A percentile compares a stretch with the other conserved stretches of the same genome.
Conservation (phyloP, 2,888 invertebrate species). For the Andrena chrysosceles region DNA sequence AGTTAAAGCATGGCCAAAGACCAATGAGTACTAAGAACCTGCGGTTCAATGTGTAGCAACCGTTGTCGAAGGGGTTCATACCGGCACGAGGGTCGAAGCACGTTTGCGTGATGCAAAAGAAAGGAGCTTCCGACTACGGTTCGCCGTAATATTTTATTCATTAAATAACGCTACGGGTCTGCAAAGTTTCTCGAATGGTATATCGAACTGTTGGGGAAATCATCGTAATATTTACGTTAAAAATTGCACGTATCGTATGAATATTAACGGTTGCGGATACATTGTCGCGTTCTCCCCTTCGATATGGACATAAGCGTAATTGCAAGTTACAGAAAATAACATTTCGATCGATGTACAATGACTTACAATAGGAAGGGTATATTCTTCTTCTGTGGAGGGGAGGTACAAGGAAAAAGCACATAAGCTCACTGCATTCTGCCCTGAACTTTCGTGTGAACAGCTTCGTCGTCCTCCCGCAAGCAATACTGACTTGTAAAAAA, state of each 20-base stretch:
- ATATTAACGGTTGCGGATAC: neutral
- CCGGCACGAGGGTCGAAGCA: neutral
- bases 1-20: neutral
- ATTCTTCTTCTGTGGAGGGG: neutral
- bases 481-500: neutral
- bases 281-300: neutral
- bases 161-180: neutral
- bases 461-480: neutral
- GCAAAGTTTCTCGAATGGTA: neutral
- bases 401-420: neutral
- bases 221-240: neutral
- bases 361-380: neutral
- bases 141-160: slow-evolving; percentile 12
- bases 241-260: neutral
- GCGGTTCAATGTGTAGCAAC: neutral
- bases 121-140: neutral
- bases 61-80: slow-evolving; percentile 4
- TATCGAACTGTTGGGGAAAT: neutral
- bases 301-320: neutral
- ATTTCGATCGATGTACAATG: neutral
- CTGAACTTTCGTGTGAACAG: neutral
- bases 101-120: neutral
- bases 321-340: neutral
- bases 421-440: neutral
- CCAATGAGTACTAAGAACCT: neutral